A percentile compares a stretch with the other conserved stretches of the same genome.
These are phyloP conservation scores for Ctenopoma kingsleyae DNA, from an alignment of 2,797 vertebrate species.

Conservation along the genomic window DNA sequence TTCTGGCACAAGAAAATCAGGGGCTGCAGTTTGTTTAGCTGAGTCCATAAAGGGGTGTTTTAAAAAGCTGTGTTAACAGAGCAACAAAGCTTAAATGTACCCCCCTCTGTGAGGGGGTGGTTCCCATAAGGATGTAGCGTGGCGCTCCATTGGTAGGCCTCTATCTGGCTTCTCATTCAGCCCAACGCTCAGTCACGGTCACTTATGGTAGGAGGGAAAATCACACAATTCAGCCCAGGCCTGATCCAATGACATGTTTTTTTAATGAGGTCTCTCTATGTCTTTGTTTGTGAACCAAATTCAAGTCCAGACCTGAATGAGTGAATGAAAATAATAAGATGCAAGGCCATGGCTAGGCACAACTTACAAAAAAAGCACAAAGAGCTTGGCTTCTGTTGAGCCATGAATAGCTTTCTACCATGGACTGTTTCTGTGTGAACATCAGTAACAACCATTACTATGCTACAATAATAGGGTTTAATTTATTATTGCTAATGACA, in stretches of 20 bases:
- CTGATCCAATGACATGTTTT: conserved; percentile 85
- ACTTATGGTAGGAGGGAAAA: conserved; percentile 80
- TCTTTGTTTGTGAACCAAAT: conserved; percentile 80
- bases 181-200: conserved; percentile 79
- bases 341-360: conserved; percentile 52
- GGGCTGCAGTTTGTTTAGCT: conserved; percentile 76
- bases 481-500: conserved; percentile 16
- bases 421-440: conserved; percentile 29
- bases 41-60: conserved; percentile 83
- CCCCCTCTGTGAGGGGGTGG: conserved; percentile 75
- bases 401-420: conserved; percentile 47
- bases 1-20: conserved; percentile 62
- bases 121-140: conserved; percentile 79
- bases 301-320: conserved; percentile 66
- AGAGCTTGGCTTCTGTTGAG: conserved; percentile 53
- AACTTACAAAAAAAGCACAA: conserved; percentile 53
- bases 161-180: conserved; percentile 78
- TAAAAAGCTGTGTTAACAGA: conserved; percentile 81
- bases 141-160: conserved; percentile 75
- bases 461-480: conserved; percentile 15
- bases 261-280: conserved; percentile 83
- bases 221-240: conserved; percentile 77
- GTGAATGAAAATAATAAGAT: conserved; percentile 62
- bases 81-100: conserved; percentile 81
- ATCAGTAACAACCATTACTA: conserved; percentile 26